Evolutionary conservation across 2,113 vertebrate genomes (phyloP).

Genomic region (Aegotheles bennettii): DNA sequence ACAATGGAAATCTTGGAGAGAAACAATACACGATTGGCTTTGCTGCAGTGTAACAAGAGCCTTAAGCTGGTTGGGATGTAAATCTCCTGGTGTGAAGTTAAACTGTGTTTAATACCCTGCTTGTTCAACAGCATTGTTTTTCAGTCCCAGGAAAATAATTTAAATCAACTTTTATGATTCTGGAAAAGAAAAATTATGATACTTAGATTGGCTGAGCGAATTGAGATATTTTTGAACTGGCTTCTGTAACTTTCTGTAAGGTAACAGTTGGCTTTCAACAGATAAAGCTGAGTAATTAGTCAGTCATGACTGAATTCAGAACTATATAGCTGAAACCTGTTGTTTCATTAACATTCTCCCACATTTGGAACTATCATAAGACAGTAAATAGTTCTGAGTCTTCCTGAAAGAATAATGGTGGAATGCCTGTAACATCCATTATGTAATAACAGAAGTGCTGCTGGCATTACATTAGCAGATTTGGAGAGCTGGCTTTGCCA

Average conservation of each 20-base stretch:
- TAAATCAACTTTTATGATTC: background rate
- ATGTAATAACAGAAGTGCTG: background rate
- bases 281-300: background rate
- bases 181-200: background rate
- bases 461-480: background rate
- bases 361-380: background rate
- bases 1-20: background rate
- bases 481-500: background rate
- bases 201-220: constrained; percentile 16
- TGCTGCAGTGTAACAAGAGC: background rate
- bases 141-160: background rate
- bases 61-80: background rate
- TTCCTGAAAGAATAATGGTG: background rate
- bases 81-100: background rate
- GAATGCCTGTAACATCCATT: background rate
- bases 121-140: background rate
- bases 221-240: background rate
- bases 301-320: background rate
- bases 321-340: background rate
- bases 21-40: accelerated
- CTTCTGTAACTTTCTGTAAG: background rate
- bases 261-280: constrained; percentile 11
- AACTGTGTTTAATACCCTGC: background rate
- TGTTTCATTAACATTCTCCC: background rate
- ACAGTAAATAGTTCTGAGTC: background rate